Evolutionary conservation across 2,797 vertebrate species (phyloP).

Genomic region (Cossypha heuglini): DNA sequence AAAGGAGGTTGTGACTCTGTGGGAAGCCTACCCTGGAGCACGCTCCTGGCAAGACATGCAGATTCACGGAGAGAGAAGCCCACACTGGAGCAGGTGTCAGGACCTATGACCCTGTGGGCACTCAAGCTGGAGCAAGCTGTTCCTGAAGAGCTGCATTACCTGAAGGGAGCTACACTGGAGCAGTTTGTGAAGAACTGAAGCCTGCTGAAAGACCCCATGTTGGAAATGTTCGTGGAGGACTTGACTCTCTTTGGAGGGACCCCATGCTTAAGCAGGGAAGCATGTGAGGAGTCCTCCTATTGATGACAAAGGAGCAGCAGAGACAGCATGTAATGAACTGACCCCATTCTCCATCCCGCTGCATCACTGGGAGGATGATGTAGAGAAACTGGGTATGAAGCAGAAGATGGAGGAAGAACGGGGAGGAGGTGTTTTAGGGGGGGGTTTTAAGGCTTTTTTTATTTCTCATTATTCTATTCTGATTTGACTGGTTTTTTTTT

Average conservation of each 20-base stretch:
- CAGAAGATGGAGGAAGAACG: neutral
- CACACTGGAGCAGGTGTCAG: neutral
- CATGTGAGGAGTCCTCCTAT: neutral
- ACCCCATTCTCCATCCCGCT: neutral
- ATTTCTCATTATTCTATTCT: neutral
- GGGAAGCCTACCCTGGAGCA: neutral
- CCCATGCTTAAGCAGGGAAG: neutral
- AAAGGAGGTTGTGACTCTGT: neutral
- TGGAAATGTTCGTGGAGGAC: neutral
- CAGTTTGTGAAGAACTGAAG: neutral
- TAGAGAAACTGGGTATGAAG: neutral
- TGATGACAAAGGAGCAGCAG: neutral
- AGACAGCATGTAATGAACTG: neutral
- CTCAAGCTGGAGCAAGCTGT: neutral
- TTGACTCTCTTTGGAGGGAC: neutral
- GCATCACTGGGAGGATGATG: neutral
- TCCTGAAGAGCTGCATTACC: neutral
- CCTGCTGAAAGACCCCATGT: neutral
- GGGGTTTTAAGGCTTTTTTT: neutral
- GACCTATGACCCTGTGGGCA: accelerated
- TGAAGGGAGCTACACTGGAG: neutral
- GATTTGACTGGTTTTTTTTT: neutral
- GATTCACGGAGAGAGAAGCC: neutral
- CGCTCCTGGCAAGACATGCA: neutral
- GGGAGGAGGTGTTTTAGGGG: neutral